A percentile compares a stretch with the other conserved stretches of the same genome.
phyloP scores from a whole-genome alignment of 2,113 vertebrate species.

The Rallus limicola region DNA sequence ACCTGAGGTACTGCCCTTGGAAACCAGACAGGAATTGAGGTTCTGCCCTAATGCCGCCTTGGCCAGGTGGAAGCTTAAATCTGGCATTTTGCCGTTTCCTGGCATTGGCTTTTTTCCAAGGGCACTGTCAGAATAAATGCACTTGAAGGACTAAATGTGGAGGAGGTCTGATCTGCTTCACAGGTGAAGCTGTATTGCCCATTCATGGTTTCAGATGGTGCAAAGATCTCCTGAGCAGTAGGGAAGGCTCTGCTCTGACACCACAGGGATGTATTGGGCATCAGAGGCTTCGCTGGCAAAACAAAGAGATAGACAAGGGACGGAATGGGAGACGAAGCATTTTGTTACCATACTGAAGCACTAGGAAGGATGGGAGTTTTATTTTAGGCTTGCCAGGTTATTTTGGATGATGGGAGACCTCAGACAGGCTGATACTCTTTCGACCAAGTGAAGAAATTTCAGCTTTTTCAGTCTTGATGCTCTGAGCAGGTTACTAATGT shows the following conservation, averaged over 20 bases:
- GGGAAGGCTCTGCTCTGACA: neutral
- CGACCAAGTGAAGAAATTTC: neutral
- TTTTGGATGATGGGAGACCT: accelerated
- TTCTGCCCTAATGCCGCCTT: neutral
- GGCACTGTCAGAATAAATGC: neutral
- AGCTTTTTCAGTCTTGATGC: neutral
- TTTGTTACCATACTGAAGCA: neutral
- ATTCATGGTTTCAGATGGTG: neutral
- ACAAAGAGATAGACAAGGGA: no score
- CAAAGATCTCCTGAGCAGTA: neutral
- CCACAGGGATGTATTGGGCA: neutral
- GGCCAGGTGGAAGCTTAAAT: neutral
- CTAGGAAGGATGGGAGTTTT: neutral
- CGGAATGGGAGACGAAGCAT: neutral
- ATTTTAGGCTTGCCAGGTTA: neutral
- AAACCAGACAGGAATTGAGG: neutral
- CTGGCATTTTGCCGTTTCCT: neutral
- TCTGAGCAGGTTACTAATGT: neutral
- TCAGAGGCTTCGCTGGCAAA: neutral
- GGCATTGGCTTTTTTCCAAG: neutral
- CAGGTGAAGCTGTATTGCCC: neutral
- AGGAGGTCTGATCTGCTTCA: neutral
- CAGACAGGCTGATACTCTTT: neutral
- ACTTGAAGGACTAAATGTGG: neutral
- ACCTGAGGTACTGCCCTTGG: neutral